phyloP scores from a whole-genome alignment of 2,113 vertebrate genomes.

The Brevimyrus niger region DNA sequence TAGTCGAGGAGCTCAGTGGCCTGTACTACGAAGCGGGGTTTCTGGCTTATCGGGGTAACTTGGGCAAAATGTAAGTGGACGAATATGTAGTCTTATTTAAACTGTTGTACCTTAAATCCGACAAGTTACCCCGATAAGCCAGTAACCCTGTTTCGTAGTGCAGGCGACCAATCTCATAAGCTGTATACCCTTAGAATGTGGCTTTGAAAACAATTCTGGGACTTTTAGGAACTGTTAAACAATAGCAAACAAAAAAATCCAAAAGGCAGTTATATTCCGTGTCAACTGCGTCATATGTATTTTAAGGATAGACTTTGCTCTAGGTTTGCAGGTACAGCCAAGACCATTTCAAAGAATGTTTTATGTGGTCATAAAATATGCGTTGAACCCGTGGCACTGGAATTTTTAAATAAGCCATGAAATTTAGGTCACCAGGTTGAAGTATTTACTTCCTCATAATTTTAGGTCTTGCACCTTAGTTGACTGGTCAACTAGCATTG shows the following conservation, averaged over 20 bases:
- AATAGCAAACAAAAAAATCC: not conserved
- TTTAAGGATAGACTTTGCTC: not conserved
- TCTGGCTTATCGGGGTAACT: too few species aligned
- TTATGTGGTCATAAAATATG: not conserved
- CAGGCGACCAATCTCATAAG: not conserved
- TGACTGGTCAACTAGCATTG: not conserved
- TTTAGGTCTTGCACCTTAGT: not conserved
- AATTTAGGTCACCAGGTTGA: not conserved
- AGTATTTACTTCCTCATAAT: not conserved
- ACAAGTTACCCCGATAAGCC: too few species aligned
- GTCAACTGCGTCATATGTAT: not conserved
- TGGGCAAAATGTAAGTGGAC: too few species aligned
- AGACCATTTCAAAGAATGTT: not conserved
- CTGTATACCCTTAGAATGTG: not conserved
- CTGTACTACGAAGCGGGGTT: too few species aligned
- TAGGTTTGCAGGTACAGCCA: not conserved
- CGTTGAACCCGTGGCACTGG: not conserved
- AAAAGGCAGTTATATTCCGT: not conserved
- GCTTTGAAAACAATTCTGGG: not conserved
- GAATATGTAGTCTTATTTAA: too few species aligned
- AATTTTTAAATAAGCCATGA: not conserved
- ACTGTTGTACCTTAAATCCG: too few species aligned
- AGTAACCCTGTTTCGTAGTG: too few species aligned
- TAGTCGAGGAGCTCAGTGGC: not conserved
- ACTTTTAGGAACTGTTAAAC: not conserved